Evolutionary conservation across 2,888 invertebrate species (phyloP), one percentile per base, ranked within the genome.

Genomic region (Epicampocera succincta): DNA sequence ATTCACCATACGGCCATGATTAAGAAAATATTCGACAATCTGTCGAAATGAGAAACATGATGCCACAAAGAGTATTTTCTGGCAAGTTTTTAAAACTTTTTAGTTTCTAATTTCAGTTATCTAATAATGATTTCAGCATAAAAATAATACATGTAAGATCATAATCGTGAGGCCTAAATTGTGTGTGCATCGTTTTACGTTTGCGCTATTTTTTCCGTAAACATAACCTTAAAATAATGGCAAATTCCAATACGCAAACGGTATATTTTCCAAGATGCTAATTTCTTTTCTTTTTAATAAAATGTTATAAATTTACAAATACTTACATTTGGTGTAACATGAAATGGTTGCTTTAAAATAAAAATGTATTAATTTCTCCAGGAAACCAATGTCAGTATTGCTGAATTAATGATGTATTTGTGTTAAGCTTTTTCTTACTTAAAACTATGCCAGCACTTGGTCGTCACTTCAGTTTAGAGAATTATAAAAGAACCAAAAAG

Each of bases 371-470:
- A 82, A 80, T 80, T 84, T 84, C 83, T 52, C 77, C 80, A 72
- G 80, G 83, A 83, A 84, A 84, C 80, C 82, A 66, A 79, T 73
- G 82, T 82, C 83, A 78, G 61, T 29, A 58, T 54, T 9, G 33
- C 33, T 71, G 56, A 60, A 56, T n/a, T 69, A 52, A 42, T 42
- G 33, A 33, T 33, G 3, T 38, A 50, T 42, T 19, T 29, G 48
- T 19, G 11, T 50, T 50, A n/a, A n/a, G n/a, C n/a, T 15, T 25
- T 15, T 60, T 15, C 13, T 52, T 74, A 25, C 56, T 79, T 46
- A 52, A 66, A 54, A 54, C 40, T 44, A 60, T 29, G 17, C 58
- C 63, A 58, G 40, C 25, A 63, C 50, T 76, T 60, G 58, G 46
- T 46, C 56, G 54, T 38, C 5, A 3, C 25, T 25, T 3, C 25